Conservation (phyloP, 2,888 invertebrate species). For the Lysandra coridon region DNA sequence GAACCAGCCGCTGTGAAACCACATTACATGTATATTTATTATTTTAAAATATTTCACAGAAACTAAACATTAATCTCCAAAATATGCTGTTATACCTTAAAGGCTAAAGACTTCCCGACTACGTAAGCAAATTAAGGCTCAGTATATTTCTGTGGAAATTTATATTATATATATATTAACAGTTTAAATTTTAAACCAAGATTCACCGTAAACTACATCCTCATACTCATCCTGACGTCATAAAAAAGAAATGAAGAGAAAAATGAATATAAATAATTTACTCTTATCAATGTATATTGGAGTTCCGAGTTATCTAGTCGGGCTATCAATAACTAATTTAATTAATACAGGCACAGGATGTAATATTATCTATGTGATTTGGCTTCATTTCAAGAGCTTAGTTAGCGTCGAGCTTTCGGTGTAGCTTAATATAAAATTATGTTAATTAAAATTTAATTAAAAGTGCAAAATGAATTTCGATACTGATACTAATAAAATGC, state of each 20-base stretch:
- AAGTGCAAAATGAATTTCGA: not conserved
- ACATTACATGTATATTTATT: not conserved
- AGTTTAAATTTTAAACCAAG: not conserved
- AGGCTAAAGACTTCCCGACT: not conserved
- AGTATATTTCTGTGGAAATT: not conserved
- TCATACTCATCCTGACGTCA: not conserved
- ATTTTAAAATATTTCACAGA: not conserved
- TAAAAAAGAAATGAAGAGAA: not conserved
- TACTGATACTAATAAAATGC: not conserved
- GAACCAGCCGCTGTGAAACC: not conserved
- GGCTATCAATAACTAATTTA: constrained; percentile 13
- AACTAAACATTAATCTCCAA: not conserved
- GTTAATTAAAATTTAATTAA: not conserved
- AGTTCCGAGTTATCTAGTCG: not conserved
- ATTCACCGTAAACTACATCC: no score
- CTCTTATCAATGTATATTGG: not conserved
- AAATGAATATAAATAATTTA: not conserved
- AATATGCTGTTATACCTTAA: not conserved
- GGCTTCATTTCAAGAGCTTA: constrained; percentile 10
- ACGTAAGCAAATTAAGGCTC: not conserved
- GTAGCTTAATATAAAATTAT: not conserved
- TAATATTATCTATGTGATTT: constrained; percentile 17
- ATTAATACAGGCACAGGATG: constrained; percentile 14
- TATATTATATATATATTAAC: no score
- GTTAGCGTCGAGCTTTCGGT: not conserved